Base-by-base conservation (phyloP, 2,888 invertebrate genomes). In the Tenthredo mesomela region DNA sequence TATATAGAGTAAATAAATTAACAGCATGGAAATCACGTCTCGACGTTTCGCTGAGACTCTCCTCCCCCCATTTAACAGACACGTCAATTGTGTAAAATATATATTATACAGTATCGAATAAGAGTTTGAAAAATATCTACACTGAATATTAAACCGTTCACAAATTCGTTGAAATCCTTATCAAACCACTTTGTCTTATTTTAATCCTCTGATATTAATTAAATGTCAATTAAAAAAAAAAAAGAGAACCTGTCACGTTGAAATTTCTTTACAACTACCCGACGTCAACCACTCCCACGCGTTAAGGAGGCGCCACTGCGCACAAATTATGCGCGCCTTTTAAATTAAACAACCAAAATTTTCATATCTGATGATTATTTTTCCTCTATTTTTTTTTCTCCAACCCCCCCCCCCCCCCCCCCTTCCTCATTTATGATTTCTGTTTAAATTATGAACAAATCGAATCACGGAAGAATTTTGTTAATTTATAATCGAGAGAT, bases 241-340 rank as follows among this genome's bases (percentile, higher is more conserved):
- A 2, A 47, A 37, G 37, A 33, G 10, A 37, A 58, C 33, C 37
- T 82, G 67, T 82, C 82, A 82, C 82, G 70, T 82, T 82, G 82
- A 67, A 67, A 82, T 50, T 82, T 40, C 61, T 47, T 33, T 25
- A 40, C 15, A 25, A 15, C 10, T 43, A 67, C 47, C 21, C 37
- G 0, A 43, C 67, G 82, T 47, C 40, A 82, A 82, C 82, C 82
- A 67, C 82, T 82, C 82, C 82, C 70, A 82, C 82, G 54, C 82
- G 82, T n/a, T 21, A 29, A 29, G 61, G 70, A 21, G 43, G 29
- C 29, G 82, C 82, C 43, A 82, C 82, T 67, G 67, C 67, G 67
- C 43, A 70, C 4, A 18, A 65, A 37, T 47, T 50, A n/a, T 50
- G 82, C 82, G 67, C 67, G 37, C 29, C 25, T 65, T 67, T 47